Base-by-base conservation (phyloP, 2,888 invertebrate species). In the Tuberolachnus salignus region DNA sequence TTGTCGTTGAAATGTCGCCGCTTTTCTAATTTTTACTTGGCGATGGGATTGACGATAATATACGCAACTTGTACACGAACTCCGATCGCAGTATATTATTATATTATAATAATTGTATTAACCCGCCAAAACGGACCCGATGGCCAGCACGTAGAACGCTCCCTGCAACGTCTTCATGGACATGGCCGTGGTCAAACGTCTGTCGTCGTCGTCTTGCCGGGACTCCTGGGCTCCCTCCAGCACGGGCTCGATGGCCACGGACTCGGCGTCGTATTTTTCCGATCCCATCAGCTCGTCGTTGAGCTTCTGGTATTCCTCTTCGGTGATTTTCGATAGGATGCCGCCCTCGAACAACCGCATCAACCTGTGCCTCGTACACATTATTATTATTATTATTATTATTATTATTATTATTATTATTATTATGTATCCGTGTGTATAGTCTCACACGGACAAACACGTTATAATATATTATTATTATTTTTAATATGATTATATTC, bases 271-370 rank as follows among this genome's bases (percentile, higher is more conserved):
- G 11, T 49, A 82, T 75, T 26, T 72, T 64, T 51, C 51, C 44
- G 75, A 80, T 16, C 80, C 74, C 81, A 82, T 81, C 10, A 75
- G 57, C 46, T 81, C 80, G 87, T 90, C 86, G 81, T 91, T 91
- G 82, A 92, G 87, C 81, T 89, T 90, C 84, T 89, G 91, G 84
- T 92, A 92, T 83, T 92, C 92, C 73, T 90, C 90, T 82, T 90
- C 90, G 0, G 92, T 92, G 88, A 92, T 92, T 86, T 92, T 92
- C 0, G 90, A 89, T 72, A 92, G 85, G 67, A 92, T 92, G 2
- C 92, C 92, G 1, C 91, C 91, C 86, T 92, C 92, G 83, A 92
- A 92, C 9, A 92, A 87, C 53, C 89, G 89, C 88, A 92, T 91
- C 1, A 92, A 86, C 44, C 92, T 92, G 82, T 10, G 83, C 63